Conservation (phyloP, 2,113 vertebrate genomes). For the Xenopus borealis region DNA sequence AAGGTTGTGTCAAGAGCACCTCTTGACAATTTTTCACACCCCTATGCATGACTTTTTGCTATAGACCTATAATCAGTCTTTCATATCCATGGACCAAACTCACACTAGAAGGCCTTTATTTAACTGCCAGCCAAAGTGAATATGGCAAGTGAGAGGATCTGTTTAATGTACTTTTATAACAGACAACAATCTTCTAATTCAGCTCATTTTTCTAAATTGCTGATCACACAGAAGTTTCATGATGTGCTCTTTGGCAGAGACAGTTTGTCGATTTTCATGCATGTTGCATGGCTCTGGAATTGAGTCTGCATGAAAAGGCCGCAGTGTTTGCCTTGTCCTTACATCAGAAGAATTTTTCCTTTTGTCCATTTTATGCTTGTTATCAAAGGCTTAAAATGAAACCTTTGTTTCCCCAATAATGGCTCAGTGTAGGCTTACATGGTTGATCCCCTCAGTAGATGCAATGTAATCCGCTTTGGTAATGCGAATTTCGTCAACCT, state of each 20-base stretch:
- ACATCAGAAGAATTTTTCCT: conserved; percentile 81
- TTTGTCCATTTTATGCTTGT: conserved; percentile 81
- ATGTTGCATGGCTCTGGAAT: conserved; percentile 61
- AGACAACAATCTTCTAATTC: conserved; percentile 50
- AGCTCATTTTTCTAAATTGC: conserved; percentile 53
- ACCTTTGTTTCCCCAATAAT: conserved; percentile 83
- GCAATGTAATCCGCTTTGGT: conserved; percentile 83
- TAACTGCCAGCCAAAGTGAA: not conserved
- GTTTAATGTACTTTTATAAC: conserved; percentile 51
- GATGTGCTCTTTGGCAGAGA: conserved; percentile 58
- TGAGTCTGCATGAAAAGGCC: conserved; percentile 72
- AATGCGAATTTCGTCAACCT: conserved; percentile 79
- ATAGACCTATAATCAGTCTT: no score
- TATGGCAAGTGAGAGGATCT: conserved; percentile 43
- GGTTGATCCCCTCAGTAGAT: conserved; percentile 80
- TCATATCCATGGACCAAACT: no score
- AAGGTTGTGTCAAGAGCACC: no score
- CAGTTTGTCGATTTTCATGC: conserved; percentile 60
- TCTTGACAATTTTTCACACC: no score
- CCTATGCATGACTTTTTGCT: no score
- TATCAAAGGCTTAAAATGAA: conserved; percentile 83
- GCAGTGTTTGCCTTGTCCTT: conserved; percentile 75
- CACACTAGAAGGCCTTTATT: no score
- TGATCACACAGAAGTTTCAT: conserved; percentile 60
- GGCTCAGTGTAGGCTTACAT: conserved; percentile 80